Evolutionary conservation across 2,113 vertebrate genomes (phyloP).

Genomic region (Nycticorax nycticorax): DNA sequence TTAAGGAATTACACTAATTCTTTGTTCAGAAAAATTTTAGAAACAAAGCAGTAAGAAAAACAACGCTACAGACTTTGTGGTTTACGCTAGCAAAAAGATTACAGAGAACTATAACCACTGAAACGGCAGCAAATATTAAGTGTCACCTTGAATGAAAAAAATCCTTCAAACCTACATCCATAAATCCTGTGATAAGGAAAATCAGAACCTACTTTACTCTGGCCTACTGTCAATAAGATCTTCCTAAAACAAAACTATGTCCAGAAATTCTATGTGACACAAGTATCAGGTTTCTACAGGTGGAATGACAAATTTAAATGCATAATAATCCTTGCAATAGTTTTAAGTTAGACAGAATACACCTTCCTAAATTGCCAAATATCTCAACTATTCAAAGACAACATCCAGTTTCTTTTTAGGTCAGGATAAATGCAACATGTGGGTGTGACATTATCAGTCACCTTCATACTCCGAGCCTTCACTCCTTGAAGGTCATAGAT

Average conservation of each 20-base stretch:
- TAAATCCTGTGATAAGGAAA: not conserved
- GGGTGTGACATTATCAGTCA: not conserved
- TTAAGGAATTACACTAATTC: not conserved
- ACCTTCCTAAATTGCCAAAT: not conserved
- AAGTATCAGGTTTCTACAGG: not conserved
- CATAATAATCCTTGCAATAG: not conserved
- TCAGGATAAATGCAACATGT: not conserved
- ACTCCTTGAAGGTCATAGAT: not conserved
- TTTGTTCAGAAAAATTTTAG: not conserved
- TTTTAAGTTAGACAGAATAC: not conserved
- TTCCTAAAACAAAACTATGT: not conserved
- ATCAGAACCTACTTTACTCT: not conserved
- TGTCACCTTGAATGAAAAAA: not conserved
- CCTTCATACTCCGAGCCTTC: not conserved
- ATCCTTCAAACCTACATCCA: not conserved
- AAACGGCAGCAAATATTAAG: not conserved
- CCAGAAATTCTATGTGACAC: not conserved
- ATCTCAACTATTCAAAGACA: not conserved
- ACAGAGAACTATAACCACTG: not conserved
- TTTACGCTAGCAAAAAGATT: not conserved
- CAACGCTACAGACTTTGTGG: not conserved
- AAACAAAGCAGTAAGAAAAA: not conserved
- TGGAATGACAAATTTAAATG: not conserved
- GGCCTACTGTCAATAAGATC: not conserved
- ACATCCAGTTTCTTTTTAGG: not conserved